Evolutionary conservation across 2,113 vertebrate species (phyloP), one percentile per base, ranked within the genome.

Genomic region (Antechinus flavipes): DNA sequence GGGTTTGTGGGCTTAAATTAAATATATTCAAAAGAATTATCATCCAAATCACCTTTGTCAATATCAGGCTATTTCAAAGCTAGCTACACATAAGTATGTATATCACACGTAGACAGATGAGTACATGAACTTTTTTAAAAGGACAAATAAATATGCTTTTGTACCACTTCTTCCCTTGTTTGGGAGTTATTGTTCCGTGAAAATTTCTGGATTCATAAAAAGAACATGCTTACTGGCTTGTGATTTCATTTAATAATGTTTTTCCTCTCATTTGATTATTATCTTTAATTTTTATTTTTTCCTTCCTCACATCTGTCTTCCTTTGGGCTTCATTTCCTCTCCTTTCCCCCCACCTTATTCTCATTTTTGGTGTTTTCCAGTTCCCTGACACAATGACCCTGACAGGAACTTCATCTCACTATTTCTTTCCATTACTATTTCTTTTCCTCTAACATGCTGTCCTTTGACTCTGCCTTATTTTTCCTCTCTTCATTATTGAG

Each of bases 101-200:
- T n/a, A 76, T 76, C 61, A 76, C 35, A 76, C 9, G 35, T n/a
- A 89, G 2, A 52, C 50, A 90, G 16, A n/a, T 8, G 11, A 4
- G 35, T 2, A 35, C 58, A 26, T 84, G 58, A 46, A 95, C 91
- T 95, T 93, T 50, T 94, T 96, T 49, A 58, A 84, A 95, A 95
- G 30, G 12, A 42, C 12, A 35, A 89, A 89, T 91, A 93, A 54
- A 91, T 76, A 47, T 19, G 54, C 0, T 19, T 23, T 47, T 91
- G 53, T 11, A 25, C 8, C 30, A 68, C 30, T 68, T n/a, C 12
- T 49, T 30, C 0, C 5, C 2, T 35, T 54, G 23, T 90, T 90
- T 90, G 30, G 22, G 46, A 42, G 49, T 53, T 22, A 30, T 90
- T 93, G 90, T 91, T 96, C 84, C 42, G 89, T 6, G 2, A 35